Conservation (phyloP, 2,888 invertebrate genomes). For the Amphimallon solstitiale region DNA sequence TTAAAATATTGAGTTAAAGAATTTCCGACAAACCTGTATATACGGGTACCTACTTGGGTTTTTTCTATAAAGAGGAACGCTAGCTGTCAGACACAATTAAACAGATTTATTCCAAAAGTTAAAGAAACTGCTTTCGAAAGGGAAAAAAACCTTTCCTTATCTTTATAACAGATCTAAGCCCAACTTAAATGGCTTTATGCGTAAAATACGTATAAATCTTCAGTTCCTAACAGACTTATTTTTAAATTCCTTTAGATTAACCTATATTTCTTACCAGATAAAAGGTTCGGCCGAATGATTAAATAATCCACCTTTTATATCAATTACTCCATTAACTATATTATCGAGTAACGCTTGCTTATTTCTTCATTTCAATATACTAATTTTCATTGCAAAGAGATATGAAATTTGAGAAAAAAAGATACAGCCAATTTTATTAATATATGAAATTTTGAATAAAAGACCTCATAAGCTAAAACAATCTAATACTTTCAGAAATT, state of each 20-base stretch:
- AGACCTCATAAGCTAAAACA: too few species aligned
- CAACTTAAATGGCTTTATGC: constrained; percentile 25
- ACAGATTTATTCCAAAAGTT: constrained; percentile 28
- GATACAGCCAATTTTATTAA: too few species aligned
- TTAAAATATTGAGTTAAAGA: too few species aligned
- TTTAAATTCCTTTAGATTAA: constrained; percentile 14
- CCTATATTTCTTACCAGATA: not conserved
- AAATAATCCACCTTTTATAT: not conserved
- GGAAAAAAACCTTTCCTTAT: constrained; percentile 21
- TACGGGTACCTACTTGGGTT: too few species aligned
- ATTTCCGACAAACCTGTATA: too few species aligned
- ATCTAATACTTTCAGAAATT: too few species aligned
- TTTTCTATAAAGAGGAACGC: too few species aligned
- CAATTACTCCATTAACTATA: not conserved
- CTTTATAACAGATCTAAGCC: constrained; percentile 25
- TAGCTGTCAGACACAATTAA: constrained; percentile 20
- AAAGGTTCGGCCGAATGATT: not conserved
- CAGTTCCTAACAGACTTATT: constrained; percentile 14
- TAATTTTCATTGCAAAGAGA: too few species aligned
- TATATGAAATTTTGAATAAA: too few species aligned
- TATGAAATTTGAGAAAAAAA: too few species aligned
- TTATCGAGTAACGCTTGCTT: too few species aligned
- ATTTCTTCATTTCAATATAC: too few species aligned
- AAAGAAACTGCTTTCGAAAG: constrained; percentile 5
- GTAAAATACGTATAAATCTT: constrained; percentile 28